Conservation (phyloP, 2,888 invertebrate genomes). For the Labia minor region DNA sequence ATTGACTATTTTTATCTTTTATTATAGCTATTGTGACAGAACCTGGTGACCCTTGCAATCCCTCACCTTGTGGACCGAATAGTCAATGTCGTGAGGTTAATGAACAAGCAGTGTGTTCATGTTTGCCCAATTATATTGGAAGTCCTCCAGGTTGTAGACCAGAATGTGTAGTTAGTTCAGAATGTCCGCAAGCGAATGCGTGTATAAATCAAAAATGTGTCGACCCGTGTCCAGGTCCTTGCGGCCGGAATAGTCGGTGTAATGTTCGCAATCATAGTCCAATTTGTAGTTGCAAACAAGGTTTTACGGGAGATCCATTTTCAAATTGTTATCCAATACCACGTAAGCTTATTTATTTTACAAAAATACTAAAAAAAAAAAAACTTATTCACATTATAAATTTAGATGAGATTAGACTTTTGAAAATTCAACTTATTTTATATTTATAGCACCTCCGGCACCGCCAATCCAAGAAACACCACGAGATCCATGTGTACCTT, state of each 20-base stretch:
- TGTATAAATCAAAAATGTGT: conserved; percentile 60
- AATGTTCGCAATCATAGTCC: conserved; percentile 42
- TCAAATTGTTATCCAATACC: conserved; percentile 48
- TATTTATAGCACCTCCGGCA: conserved; percentile 61
- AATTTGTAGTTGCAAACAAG: conserved; percentile 31
- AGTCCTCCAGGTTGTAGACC: conserved; percentile 59
- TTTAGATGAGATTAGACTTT: too few species aligned
- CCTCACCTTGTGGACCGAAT: conserved; percentile 33
- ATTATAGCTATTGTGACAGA: conserved; percentile 20
- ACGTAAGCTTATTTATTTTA: background rate
- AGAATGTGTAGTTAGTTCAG: conserved; percentile 57
- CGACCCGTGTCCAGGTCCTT: conserved; percentile 62
- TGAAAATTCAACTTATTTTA: background rate
- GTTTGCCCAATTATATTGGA: conserved; percentile 53
- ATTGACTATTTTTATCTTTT: conserved; percentile 17
- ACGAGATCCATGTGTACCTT: conserved; percentile 31
- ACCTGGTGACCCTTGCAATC: conserved; percentile 40
- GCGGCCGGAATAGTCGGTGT: conserved; percentile 58
- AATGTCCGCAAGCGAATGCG: conserved; percentile 54
- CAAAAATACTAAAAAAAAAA: conserved; percentile 31
- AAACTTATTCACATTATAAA: conserved; percentile 50
- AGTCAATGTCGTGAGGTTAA: conserved; percentile 49
- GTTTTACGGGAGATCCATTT: conserved; percentile 37
- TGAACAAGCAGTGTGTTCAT: conserved; percentile 43
- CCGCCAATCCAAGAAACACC: conserved; percentile 28